These are phyloP conservation scores for Aramus guarauna DNA, from an alignment of 2,113 vertebrate genomes.

Conservation along the genomic window DNA sequence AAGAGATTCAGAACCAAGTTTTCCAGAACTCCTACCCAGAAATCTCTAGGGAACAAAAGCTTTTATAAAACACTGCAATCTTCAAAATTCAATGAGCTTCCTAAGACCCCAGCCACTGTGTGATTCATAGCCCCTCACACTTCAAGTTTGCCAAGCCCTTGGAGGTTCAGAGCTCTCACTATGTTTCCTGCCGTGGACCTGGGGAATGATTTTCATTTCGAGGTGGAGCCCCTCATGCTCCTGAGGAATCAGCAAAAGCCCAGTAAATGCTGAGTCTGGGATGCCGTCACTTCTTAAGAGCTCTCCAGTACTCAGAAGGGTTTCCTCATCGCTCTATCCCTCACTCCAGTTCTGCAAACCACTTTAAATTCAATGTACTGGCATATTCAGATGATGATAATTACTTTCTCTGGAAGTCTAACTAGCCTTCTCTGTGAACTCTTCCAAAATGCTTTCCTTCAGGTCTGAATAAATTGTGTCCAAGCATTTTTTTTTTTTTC, in stretches of 20 bases:
- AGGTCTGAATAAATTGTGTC: background rate
- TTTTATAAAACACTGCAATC: background rate
- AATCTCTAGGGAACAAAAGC: background rate
- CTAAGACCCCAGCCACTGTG: background rate
- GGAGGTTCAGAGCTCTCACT: background rate
- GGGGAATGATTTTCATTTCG: background rate
- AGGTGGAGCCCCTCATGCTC: background rate
- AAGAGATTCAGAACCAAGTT: background rate
- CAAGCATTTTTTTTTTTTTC: background rate
- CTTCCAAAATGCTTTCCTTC: background rate
- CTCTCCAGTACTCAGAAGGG: background rate
- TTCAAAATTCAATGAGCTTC: background rate
- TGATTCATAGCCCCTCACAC: background rate
- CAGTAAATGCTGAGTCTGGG: background rate
- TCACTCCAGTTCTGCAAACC: background rate
- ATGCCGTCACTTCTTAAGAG: background rate
- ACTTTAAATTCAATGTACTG: background rate
- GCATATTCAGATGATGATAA: background rate
- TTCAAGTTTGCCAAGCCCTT: background rate
- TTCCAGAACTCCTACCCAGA: background rate
- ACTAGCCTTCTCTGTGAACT: background rate
- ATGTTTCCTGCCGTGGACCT: background rate
- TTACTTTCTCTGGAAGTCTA: background rate
- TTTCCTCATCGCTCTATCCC: background rate
- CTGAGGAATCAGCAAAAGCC: background rate